Conservation (phyloP, 2,888 invertebrate genomes). For the Acronicta leporina region DNA sequence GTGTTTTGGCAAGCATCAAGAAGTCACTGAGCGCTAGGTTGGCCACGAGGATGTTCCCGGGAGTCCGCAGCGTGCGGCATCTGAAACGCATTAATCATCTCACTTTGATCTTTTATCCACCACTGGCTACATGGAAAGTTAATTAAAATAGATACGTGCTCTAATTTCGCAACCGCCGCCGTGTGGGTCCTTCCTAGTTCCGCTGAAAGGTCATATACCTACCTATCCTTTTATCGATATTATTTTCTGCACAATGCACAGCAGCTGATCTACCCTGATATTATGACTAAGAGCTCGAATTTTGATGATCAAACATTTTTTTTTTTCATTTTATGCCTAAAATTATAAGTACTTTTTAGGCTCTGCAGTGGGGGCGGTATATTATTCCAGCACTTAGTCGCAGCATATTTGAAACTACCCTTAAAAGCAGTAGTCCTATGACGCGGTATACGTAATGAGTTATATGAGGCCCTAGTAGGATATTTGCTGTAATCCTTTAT, state of each 20-base stretch:
- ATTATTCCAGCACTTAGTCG: not conserved
- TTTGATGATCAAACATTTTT: not conserved
- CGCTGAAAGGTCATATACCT: not conserved
- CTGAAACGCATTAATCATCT: conserved; percentile 80
- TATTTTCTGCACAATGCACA: too few species aligned
- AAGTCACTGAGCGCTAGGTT: conserved; percentile 94
- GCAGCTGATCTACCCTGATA: too few species aligned
- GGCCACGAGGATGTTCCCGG: conserved; percentile 92
- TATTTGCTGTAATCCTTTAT: not conserved
- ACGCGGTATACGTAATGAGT: not conserved
- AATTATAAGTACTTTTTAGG: not conserved
- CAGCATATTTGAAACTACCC: not conserved
- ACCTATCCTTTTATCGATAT: not conserved
- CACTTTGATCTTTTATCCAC: conserved; percentile 46
- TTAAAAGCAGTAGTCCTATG: not conserved
- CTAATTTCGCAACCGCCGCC: conserved; percentile 22
- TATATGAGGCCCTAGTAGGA: not conserved
- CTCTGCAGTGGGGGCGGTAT: not conserved
- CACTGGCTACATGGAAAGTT: conserved; percentile 32
- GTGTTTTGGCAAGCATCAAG: conserved; percentile 92
- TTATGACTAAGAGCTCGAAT: not conserved
- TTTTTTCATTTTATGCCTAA: not conserved
- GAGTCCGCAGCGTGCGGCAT: conserved; percentile 92
- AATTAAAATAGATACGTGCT: conserved; percentile 45
- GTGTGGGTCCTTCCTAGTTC: not conserved